Percentiles rank a stretch among this genome's conserved stretches.
Evolutionary conservation across 2,113 vertebrate species (phyloP).

Genomic region (Cebus imitator): DNA sequence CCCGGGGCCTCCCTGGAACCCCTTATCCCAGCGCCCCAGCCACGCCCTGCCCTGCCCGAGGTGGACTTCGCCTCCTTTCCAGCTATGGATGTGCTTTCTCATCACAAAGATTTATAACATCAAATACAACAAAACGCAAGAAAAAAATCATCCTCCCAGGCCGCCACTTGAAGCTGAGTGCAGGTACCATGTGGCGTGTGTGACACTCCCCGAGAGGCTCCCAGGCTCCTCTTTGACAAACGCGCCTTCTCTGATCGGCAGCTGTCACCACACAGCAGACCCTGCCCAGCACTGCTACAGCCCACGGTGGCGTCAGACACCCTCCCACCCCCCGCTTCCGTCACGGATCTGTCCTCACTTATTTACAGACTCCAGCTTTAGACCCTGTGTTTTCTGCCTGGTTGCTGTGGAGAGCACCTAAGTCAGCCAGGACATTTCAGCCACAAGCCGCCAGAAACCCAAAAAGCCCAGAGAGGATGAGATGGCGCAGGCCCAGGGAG

Average conservation of each 20-base stretch:
- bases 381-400: neutral
- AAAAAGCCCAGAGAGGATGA: neutral
- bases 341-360: too few relatives aligned
- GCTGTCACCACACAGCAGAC: too few relatives aligned
- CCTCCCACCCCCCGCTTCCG: too few relatives aligned
- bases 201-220: too few relatives aligned
- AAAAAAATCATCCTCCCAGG: too few relatives aligned
- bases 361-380: too few relatives aligned
- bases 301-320: too few relatives aligned
- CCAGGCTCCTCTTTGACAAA: neutral
- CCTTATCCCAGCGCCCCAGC: fast-evolving
- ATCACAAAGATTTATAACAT: neutral
- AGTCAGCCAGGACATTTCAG: neutral
- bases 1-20: neutral
- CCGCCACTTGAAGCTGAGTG: too few relatives aligned
- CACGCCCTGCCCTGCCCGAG: fast-evolving
- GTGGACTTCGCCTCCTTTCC: fast-evolving
- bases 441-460: neutral
- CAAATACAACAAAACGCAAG: neutral
- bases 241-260: neutral
- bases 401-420: too few relatives aligned
- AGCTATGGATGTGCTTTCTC: neutral
- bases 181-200: too few relatives aligned
- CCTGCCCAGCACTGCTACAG: fast-evolving
- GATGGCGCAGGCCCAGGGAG: too few relatives aligned